Evolutionary conservation across 2,113 vertebrate species (phyloP).

Genomic region (Electrona antarctica): DNA sequence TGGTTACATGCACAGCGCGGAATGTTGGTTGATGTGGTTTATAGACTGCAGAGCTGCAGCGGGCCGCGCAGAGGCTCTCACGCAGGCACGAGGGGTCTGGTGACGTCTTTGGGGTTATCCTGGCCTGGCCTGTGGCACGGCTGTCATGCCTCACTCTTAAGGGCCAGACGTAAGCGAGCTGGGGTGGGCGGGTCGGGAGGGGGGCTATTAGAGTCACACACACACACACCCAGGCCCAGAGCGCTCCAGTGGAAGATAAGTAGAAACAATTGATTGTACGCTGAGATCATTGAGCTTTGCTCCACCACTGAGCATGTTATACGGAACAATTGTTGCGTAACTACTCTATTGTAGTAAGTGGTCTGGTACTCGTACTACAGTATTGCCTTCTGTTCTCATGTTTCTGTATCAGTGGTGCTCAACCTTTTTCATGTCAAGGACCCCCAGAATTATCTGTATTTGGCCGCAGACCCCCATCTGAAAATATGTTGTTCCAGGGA

Average conservation of each 20-base stretch:
- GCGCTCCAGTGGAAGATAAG: slow-evolving; percentile 64
- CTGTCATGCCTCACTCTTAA: slow-evolving; percentile 69
- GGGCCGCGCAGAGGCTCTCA: slow-evolving; percentile 47
- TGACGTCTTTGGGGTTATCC: slow-evolving; percentile 75
- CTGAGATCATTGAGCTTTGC: slow-evolving; percentile 21
- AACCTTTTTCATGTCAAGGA: too few relatives aligned
- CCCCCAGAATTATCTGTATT: too few relatives aligned
- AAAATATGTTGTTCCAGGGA: too few relatives aligned
- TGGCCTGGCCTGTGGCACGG: slow-evolving; percentile 61
- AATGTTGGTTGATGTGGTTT: slow-evolving; percentile 71
- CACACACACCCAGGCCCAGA: slow-evolving; percentile 19
- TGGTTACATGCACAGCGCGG: slow-evolving; percentile 51
- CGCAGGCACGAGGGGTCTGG: slow-evolving; percentile 54
- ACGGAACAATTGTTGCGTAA: neutral
- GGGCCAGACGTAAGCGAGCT: slow-evolving; percentile 56
- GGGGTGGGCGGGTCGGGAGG: slow-evolving; percentile 36
- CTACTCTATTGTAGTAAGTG: neutral
- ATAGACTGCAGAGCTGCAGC: slow-evolving; percentile 46
- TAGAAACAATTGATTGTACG: slow-evolving; percentile 59
- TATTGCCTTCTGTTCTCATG: too few relatives aligned
- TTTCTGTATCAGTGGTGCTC: too few relatives aligned
- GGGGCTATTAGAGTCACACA: slow-evolving; percentile 16
- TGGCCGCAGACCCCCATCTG: too few relatives aligned
- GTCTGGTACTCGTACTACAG: too few relatives aligned
- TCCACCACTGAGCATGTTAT: slow-evolving; percentile 2